phyloP scores from a whole-genome alignment of 2,113 vertebrate species.

The Lycaon pictus region DNA sequence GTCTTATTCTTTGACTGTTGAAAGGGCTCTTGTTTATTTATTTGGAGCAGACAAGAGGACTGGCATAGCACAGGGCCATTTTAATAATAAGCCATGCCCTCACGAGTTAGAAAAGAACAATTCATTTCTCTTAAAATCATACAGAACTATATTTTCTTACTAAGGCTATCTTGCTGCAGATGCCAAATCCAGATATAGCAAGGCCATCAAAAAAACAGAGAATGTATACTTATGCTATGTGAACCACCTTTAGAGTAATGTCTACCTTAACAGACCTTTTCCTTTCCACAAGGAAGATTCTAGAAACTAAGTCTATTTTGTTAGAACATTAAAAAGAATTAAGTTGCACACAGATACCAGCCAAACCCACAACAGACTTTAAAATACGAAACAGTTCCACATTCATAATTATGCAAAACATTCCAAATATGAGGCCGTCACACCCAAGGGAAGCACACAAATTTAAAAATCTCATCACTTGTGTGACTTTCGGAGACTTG shows the following conservation, averaged over 20 bases:
- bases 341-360: constrained; percentile 43
- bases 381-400: constrained; percentile 65
- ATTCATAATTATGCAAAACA: constrained; percentile 66
- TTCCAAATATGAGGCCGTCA: constrained; percentile 59
- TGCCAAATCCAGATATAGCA: not conserved
- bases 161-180: not conserved
- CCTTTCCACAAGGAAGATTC: constrained; percentile 39
- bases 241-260: not conserved
- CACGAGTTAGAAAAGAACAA: not conserved
- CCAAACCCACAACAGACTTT: constrained; percentile 55
- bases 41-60: not conserved
- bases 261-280: not conserved
- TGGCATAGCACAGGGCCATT: not conserved
- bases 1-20: not conserved
- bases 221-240: not conserved
- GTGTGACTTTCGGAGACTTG: constrained; percentile 54
- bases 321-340: constrained; percentile 39
- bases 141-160: constrained; percentile 8
- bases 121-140: not conserved
- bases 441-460: constrained; percentile 65
- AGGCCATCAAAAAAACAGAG: constrained; percentile 2
- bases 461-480: constrained; percentile 70
- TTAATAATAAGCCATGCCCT: not conserved
- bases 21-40: not conserved
- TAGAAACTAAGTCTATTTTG: constrained; percentile 27